Base-by-base conservation (phyloP, 2,888 invertebrate species). In the Lomographa bimaculata region DNA sequence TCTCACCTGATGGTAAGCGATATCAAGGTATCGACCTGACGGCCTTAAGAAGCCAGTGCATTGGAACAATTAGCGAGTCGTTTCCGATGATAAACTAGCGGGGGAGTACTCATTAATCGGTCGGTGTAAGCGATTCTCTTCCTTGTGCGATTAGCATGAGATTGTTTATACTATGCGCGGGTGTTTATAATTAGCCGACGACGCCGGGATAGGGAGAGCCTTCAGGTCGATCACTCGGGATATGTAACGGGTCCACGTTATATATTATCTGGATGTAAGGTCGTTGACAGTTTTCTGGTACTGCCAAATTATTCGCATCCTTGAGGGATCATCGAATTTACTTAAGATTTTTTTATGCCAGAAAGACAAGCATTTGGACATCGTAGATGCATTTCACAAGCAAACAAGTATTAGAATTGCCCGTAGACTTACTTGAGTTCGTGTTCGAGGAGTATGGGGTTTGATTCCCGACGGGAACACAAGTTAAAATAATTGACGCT, bases 201-300 rank as follows among this genome's bases (percentile, higher is more conserved):
- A 73, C 74, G 79, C 69, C 71, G 69, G 71, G 75, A 71, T 69
- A 66, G 74, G 83, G 84, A 71, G 67, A 79, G 81, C 80, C 85
- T n/a, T n/a, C 85, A 85, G 83, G 75, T 83, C 81, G 85, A 84
- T 83, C 86, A 84, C 77, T 85, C 81, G 83, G 81, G 74, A 80
- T 66, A 58, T 64, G 56, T 70, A 86, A 79, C 82, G 79, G 80
- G 74, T 73, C 64, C 74, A 58, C 68, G 75, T 80, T 81, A 76
- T 81, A n/a, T n/a, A n/a, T n/a, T n/a, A 84, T 81, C 73, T 73
- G 77, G 71, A 68, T 67, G 68, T 64, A 14, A 70, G 85, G 81
- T 85, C 85, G 79, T 84, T 86, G 84, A 84, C 87, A 77, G 79
- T 80, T 79, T 77, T 72, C 36, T 40, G 35, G 30, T 12, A 37